phyloP scores from a whole-genome alignment of 2,888 invertebrate genomes.

The Alviniconcha strummeri region DNA sequence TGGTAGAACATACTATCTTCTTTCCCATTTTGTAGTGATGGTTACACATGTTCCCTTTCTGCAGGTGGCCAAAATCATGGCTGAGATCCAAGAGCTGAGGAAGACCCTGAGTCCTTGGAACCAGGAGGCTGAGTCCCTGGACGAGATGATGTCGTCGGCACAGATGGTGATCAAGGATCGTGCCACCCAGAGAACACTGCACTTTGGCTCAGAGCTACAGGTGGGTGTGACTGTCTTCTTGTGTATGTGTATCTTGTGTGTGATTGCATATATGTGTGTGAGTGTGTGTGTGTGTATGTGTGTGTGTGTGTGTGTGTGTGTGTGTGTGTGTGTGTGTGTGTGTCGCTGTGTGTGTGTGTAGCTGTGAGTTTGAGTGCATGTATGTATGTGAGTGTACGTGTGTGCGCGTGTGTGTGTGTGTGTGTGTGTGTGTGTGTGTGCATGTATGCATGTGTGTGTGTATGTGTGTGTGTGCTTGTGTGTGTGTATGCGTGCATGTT shows the following conservation, averaged over 20 bases:
- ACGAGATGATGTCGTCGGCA: constrained; percentile 64
- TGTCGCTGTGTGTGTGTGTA: neutral
- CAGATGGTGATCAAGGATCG: constrained; percentile 67
- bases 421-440: too few species aligned
- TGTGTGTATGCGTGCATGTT: too few species aligned
- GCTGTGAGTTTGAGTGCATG: too few species aligned
- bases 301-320: neutral
- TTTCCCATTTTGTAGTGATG: too few species aligned
- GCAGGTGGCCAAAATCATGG: constrained; percentile 78
- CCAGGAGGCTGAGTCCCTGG: constrained; percentile 56
- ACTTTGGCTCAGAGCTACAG: constrained; percentile 63
- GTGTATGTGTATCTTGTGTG: neutral
- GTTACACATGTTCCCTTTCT: neutral
- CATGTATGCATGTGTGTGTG: too few species aligned
- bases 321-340: neutral
- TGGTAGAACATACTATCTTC: too few species aligned
- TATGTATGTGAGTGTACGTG: too few species aligned
- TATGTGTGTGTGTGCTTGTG: too few species aligned
- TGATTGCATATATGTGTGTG: neutral
- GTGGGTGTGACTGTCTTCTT: neutral
- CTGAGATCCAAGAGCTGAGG: constrained; percentile 82
- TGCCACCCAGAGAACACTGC: constrained; percentile 65
- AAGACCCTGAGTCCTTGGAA: constrained; percentile 60
- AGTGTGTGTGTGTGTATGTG: neutral
- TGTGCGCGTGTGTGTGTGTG: too few species aligned